A percentile compares a stretch with the other conserved stretches of the same genome.
Evolutionary conservation across 1,140 invertebrate genomes (phyloP).

Genomic region (Neelides sp.): DNA sequence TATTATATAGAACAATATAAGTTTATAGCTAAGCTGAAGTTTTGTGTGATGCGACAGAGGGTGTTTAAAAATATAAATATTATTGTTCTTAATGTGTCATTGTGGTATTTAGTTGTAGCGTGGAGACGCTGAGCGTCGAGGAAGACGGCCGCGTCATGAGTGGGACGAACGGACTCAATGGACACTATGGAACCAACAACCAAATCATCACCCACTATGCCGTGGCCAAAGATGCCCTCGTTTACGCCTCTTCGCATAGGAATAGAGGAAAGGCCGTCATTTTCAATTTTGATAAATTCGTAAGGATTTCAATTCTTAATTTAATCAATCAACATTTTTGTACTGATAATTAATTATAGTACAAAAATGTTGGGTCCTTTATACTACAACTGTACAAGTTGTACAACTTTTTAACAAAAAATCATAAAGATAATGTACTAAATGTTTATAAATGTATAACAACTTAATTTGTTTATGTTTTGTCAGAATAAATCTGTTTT

Average conservation of each 20-base stretch:
- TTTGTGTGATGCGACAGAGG: no score
- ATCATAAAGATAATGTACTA: neutral
- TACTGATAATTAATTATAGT: neutral
- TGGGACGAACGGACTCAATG: no score
- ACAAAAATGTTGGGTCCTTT: neutral
- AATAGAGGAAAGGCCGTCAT: conserved; percentile 43
- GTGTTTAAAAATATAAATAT: no score
- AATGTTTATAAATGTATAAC: neutral
- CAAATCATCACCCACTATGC: no score
- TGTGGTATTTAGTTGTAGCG: no score
- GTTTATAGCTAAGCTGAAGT: no score
- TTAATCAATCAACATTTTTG: neutral
- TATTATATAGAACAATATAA: no score
- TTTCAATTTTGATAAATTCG: conserved; percentile 42
- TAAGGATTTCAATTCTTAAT: conserved; percentile 31
- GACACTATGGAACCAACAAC: no score
- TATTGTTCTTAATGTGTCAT: no score
- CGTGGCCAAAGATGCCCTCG: conserved; percentile 21
- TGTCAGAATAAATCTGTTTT: conserved; percentile 30
- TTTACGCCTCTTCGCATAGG: conserved; percentile 41
- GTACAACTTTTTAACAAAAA: neutral
- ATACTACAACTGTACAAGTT: neutral
- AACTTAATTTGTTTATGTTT: conserved; percentile 8
- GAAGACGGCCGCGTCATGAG: no score
- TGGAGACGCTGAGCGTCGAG: no score